Percentiles rank a stretch among this genome's conserved stretches.
These are phyloP conservation scores for Lycophotia porphyrea DNA, from an alignment of 2,888 invertebrate species.

Conservation along the genomic window DNA sequence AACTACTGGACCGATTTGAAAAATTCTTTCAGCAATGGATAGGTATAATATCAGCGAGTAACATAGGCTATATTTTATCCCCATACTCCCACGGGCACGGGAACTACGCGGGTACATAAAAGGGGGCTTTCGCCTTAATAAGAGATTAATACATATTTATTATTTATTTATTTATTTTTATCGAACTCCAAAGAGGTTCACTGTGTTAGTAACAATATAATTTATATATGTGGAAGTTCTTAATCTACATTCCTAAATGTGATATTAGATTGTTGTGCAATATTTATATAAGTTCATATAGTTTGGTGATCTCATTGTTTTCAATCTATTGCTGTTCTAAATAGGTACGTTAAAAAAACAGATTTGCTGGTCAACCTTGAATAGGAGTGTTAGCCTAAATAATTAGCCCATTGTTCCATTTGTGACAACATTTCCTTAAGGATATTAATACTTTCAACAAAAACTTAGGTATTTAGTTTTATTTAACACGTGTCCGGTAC, in stretches of 20 bases:
- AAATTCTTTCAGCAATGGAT: too few relatives aligned
- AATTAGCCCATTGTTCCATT: conserved; percentile 1
- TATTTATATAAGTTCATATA: not conserved
- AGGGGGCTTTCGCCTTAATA: too few relatives aligned
- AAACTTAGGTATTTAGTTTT: not conserved
- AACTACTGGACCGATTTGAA: too few relatives aligned
- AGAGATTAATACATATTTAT: too few relatives aligned
- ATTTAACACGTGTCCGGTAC: too few relatives aligned
- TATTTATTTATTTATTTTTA: too few relatives aligned
- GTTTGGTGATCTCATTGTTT: not conserved
- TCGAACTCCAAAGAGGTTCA: too few relatives aligned
- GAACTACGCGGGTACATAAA: too few relatives aligned
- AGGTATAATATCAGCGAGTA: too few relatives aligned
- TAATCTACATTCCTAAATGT: not conserved
- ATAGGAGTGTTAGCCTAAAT: conserved; percentile 1
- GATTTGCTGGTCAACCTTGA: not conserved
- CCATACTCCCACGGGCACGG: too few relatives aligned
- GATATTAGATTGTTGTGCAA: not conserved
- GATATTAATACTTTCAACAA: not conserved
- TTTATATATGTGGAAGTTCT: not conserved
- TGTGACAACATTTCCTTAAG: not conserved
- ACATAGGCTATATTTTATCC: too few relatives aligned
- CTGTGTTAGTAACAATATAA: too few relatives aligned
- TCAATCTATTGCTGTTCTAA: not conserved
- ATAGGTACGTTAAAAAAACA: not conserved